phyloP scores from a whole-genome alignment of 2,888 invertebrate genomes.

The Platypus cylindrus region DNA sequence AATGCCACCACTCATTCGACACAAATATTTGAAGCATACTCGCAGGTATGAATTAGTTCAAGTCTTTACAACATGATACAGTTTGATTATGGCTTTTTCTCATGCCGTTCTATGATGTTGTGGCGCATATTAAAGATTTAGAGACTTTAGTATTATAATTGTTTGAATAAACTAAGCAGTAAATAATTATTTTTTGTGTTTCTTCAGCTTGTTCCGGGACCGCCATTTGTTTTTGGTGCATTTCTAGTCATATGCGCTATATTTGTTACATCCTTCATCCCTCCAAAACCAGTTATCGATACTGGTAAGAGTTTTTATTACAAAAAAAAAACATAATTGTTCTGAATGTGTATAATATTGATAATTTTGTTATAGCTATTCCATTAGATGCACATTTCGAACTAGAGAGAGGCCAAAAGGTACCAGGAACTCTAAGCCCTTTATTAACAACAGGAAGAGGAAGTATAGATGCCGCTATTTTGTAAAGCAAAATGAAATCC shows the following conservation, averaged over 20 bases:
- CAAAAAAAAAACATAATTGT: not conserved
- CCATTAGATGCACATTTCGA: constrained; percentile 71
- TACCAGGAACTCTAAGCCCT: constrained; percentile 64
- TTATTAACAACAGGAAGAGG: constrained; percentile 48
- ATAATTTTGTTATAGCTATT: constrained; percentile 38
- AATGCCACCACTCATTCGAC: constrained; percentile 38
- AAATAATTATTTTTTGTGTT: constrained; percentile 15
- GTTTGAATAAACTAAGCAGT: constrained; percentile 6
- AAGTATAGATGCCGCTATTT: constrained; percentile 31
- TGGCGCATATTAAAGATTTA: not conserved
- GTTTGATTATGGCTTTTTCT: not conserved
- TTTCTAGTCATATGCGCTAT: constrained; percentile 92
- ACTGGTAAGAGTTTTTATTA: constrained; percentile 45
- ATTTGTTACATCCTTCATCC: constrained; percentile 77
- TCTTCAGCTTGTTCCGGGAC: constrained; percentile 78
- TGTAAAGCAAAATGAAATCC: constrained; percentile 23
- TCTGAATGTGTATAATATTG: not conserved
- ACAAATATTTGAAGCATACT: constrained; percentile 38
- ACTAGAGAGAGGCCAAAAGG: constrained; percentile 64
- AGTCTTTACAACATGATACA: not conserved
- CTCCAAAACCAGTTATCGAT: constrained; percentile 40
- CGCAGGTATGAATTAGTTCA: constrained; percentile 39
- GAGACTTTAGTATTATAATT: not conserved
- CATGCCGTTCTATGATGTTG: too few relatives aligned
- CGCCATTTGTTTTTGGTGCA: constrained; percentile 96